phyloP scores from a whole-genome alignment of 2,113 vertebrate genomes.

The Peromyscus californicus region DNA sequence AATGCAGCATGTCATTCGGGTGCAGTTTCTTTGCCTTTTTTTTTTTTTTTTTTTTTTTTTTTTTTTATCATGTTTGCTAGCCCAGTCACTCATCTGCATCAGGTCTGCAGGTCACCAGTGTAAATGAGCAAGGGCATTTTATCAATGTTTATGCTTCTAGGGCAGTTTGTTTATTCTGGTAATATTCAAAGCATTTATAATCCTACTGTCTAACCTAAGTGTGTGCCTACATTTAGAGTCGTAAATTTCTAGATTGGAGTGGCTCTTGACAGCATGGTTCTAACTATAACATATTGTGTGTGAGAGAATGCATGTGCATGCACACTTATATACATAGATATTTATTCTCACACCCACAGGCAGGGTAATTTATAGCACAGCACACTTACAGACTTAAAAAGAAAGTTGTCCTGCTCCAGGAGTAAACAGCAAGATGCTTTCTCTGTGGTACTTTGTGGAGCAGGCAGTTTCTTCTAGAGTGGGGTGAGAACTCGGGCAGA shows the following conservation, averaged over 20 bases:
- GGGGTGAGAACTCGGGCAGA: background rate
- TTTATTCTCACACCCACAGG: conserved; percentile 61
- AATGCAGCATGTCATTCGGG: conserved; percentile 27
- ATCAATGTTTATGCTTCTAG: conserved; percentile 52
- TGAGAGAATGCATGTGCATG: background rate
- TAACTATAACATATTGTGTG: conserved; percentile 49
- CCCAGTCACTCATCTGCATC: background rate
- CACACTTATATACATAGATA: conserved; percentile 38
- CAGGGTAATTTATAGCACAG: conserved; percentile 71
- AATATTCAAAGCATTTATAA: conserved; percentile 68
- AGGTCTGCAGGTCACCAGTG: conserved; percentile 7
- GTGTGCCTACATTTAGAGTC: conserved; percentile 49
- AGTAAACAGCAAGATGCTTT: conserved; percentile 9
- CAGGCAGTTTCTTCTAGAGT: background rate
- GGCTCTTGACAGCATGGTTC: conserved; percentile 54
- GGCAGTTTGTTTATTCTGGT: conserved; percentile 55
- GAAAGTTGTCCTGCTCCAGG: background rate
- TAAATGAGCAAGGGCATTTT: background rate
- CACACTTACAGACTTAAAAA: conserved; percentile 46
- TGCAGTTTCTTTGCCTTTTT: conserved; percentile 64
- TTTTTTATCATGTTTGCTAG: conserved; percentile 66
- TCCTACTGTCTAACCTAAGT: conserved; percentile 56
- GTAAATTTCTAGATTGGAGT: conserved; percentile 60
- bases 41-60: no score
- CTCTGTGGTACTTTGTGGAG: background rate